phyloP scores from a whole-genome alignment of 2,797 vertebrate species.

The Sebastes nivosus region DNA sequence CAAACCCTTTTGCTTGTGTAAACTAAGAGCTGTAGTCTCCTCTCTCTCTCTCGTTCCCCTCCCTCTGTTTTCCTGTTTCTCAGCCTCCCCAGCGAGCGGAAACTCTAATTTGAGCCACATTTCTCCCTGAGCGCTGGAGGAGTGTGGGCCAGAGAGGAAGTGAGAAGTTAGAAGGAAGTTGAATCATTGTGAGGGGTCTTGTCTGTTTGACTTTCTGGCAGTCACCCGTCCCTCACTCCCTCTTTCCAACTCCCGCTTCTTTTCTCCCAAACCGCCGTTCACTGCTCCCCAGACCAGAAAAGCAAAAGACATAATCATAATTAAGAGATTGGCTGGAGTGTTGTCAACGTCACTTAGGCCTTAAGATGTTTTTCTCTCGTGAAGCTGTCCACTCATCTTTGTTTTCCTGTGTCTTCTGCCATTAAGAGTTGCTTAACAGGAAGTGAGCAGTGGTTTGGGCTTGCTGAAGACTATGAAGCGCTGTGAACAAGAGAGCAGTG shows the following conservation, averaged over 20 bases:
- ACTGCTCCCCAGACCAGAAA: background rate
- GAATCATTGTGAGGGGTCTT: slow-evolving; percentile 74
- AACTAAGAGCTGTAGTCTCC: slow-evolving; percentile 55
- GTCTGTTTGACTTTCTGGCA: slow-evolving; percentile 64
- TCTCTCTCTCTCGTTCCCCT: slow-evolving; percentile 45
- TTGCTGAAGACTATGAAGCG: slow-evolving; percentile 27
- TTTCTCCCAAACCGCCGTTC: slow-evolving; percentile 4
- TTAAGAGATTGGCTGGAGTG: background rate
- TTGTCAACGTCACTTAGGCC: background rate
- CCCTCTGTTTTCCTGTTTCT: slow-evolving; percentile 77
- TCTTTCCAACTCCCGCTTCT: slow-evolving; percentile 20
- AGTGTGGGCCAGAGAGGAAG: slow-evolving; percentile 75
- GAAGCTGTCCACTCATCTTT: slow-evolving; percentile 12
- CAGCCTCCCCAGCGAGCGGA: slow-evolving; percentile 77
- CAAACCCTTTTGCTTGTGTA: slow-evolving; percentile 64
- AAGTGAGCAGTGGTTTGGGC: slow-evolving; percentile 55
- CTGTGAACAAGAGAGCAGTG: slow-evolving; percentile 16
- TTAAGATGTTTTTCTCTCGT: slow-evolving; percentile 7
- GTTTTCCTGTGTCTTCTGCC: slow-evolving; percentile 30
- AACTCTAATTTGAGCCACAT: slow-evolving; percentile 86
- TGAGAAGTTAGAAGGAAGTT: slow-evolving; percentile 79
- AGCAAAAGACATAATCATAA: slow-evolving; percentile 20
- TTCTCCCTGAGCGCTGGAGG: slow-evolving; percentile 72
- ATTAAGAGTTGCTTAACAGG: slow-evolving; percentile 40
- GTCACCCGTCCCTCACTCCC: slow-evolving; percentile 9